These are phyloP conservation scores for Anoplopoma fimbria DNA, from an alignment of 2,113 vertebrate species.

Conservation along the genomic window DNA sequence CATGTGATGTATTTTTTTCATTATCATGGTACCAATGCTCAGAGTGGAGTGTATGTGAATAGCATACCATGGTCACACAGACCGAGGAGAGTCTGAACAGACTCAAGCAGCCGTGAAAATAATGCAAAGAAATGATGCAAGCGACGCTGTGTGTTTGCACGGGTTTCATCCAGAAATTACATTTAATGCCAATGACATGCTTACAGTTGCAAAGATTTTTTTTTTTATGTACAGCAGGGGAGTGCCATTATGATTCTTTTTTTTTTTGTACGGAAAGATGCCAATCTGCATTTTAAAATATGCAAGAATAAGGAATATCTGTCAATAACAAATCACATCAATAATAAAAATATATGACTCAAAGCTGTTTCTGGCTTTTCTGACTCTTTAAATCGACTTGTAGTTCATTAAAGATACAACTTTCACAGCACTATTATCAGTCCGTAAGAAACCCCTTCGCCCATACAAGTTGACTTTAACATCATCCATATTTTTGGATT, in stretches of 20 bases:
- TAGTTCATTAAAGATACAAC: background rate
- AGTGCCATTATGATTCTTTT: background rate
- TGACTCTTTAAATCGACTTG: too few relatives aligned
- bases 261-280: background rate
- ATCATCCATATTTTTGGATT: background rate
- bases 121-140: background rate
- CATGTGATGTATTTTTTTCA: background rate
- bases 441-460: background rate
- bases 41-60: background rate
- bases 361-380: background rate
- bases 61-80: background rate
- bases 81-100: background rate
- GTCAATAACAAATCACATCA: background rate
- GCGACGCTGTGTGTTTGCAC: background rate
- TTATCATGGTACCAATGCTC: background rate
- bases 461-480: slow-evolving; percentile 1
- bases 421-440: background rate
- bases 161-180: background rate
- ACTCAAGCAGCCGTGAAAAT: background rate
- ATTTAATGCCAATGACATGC: background rate
- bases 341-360: too few relatives aligned
- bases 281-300: background rate
- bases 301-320: background rate
- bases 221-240: background rate
- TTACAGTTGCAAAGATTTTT: background rate